Evolutionary conservation across 92 coral and sea anemone species (phyloP).

Genomic region (Epizoanthus stellaris): DNA sequence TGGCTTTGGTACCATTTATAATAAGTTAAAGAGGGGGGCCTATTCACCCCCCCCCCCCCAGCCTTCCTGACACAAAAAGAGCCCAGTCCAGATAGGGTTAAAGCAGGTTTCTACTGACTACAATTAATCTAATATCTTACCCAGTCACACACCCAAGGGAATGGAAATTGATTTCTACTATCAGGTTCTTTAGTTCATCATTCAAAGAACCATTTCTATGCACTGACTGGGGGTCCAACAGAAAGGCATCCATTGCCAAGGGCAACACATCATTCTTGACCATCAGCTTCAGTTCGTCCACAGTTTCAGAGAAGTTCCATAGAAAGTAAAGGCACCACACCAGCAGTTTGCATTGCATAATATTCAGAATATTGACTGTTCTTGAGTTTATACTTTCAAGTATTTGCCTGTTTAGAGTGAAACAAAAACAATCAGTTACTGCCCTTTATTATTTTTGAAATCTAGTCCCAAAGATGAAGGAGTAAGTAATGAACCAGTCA

Average conservation of each 20-base stretch:
- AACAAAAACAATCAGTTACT: no score
- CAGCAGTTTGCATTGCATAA: conserved; percentile 54
- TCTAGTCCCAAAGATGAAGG: no score
- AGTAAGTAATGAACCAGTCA: no score
- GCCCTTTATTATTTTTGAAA: no score
- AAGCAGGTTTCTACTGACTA: not conserved
- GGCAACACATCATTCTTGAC: conserved; percentile 63
- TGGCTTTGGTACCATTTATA: no score
- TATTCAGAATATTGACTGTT: not conserved
- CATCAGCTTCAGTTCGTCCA: conserved; percentile 70
- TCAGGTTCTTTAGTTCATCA: conserved; percentile 10
- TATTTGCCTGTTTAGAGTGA: not conserved
- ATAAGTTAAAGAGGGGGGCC: no score
- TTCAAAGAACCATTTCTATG: not conserved
- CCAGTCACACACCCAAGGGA: conserved; percentile 82
- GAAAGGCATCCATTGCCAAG: conserved; percentile 56
- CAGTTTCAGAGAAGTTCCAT: conserved; percentile 80
- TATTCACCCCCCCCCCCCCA: no score
- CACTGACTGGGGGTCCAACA: conserved; percentile 47
- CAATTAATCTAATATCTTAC: conserved; percentile 50
- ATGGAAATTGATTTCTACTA: conserved; percentile 57
- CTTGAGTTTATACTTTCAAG: not conserved
- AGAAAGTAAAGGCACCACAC: conserved; percentile 62
- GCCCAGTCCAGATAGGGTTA: not conserved
- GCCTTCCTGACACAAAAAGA: no score